A percentile compares a stretch with the other conserved stretches of the same genome.
These are phyloP conservation scores for Pipistrellus nathusii DNA, from an alignment of 2,797 vertebrate genomes.

Conservation along the genomic window DNA sequence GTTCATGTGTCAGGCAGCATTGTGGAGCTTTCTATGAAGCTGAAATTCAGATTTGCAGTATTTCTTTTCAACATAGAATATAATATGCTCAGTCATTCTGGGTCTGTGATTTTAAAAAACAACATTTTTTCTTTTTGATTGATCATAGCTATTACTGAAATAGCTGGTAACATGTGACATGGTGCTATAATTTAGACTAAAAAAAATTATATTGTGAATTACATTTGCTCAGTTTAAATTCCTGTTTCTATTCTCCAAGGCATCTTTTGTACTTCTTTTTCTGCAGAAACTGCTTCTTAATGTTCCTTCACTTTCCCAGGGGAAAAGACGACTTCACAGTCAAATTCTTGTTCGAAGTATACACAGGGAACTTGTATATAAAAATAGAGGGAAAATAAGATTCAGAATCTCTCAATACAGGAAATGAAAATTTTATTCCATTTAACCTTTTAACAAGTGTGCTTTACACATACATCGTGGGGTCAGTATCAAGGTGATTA, in stretches of 20 bases:
- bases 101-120: constrained; percentile 54
- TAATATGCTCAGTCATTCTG: not conserved
- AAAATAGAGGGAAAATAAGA: not conserved
- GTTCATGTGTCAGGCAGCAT: constrained; percentile 8
- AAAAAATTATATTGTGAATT: constrained; percentile 69
- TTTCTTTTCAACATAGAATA: constrained; percentile 53
- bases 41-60: constrained; percentile 63
- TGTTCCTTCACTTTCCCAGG: constrained; percentile 59
- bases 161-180: constrained; percentile 59
- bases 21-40: constrained; percentile 47
- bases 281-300: constrained; percentile 49
- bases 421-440: constrained; percentile 46
- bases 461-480: not conserved
- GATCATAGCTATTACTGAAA: constrained; percentile 73
- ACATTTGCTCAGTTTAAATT: constrained; percentile 57
- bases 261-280: constrained; percentile 68
- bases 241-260: constrained; percentile 60
- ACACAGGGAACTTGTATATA: not conserved
- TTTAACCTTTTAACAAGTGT: constrained; percentile 34
- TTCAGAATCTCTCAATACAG: not conserved
- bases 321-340: constrained; percentile 8
- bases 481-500: not conserved
- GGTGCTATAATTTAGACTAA: constrained; percentile 70
- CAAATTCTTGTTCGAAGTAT: constrained; percentile 30
- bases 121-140: constrained; percentile 70